Evolutionary conservation across 2,888 invertebrate genomes (phyloP).

Genomic region (Cantharis nigra): DNA sequence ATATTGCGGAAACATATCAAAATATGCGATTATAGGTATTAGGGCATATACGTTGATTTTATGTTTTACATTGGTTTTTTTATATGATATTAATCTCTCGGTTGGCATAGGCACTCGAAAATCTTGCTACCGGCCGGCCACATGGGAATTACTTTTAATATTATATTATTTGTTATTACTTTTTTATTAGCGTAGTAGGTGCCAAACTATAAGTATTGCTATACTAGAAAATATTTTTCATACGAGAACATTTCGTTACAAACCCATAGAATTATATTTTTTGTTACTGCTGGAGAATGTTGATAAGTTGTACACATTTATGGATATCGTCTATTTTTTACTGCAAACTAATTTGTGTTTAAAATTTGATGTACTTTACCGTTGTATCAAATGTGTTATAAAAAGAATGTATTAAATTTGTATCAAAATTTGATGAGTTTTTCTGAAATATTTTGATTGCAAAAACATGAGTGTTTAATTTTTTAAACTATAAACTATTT

Average conservation of each 20-base stretch:
- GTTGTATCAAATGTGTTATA: conserved; percentile 2
- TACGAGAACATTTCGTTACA: neutral
- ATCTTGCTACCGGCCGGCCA: neutral
- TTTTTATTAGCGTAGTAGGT: neutral
- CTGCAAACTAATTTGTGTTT: neutral
- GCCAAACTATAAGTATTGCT: neutral
- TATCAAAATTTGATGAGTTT: neutral
- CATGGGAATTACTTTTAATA: neutral
- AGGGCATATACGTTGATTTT: neutral
- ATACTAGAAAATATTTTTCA: neutral
- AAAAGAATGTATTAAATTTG: conserved; percentile 2
- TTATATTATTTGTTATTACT: neutral
- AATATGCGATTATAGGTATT: neutral
- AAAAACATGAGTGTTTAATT: no score
- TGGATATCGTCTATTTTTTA: neutral
- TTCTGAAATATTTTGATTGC: no score
- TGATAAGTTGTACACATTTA: neutral
- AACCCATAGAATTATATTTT: neutral
- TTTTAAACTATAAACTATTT: no score
- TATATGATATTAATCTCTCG: neutral
- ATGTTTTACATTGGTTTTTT: neutral
- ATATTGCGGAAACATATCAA: neutral
- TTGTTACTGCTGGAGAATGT: neutral
- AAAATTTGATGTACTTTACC: neutral
- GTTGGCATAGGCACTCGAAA: neutral